Conservation (phyloP, 2,113 vertebrate species). For the Gobiocypris rarus region DNA sequence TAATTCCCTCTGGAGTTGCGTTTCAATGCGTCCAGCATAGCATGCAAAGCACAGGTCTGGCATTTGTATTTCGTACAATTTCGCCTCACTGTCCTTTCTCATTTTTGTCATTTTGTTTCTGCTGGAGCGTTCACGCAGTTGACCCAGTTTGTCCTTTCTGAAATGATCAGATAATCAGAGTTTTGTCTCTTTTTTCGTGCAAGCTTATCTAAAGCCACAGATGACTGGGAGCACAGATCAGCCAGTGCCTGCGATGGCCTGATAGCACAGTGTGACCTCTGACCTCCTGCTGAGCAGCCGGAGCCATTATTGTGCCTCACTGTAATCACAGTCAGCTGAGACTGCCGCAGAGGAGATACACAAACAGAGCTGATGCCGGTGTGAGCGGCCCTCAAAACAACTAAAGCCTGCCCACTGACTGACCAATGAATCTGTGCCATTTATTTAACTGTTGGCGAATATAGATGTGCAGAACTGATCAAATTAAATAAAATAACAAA, state of each 20-base stretch:
- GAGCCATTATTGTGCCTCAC: conserved; percentile 34
- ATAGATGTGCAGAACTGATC: background rate
- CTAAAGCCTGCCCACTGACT: conserved; percentile 11
- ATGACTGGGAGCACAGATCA: conserved; percentile 57
- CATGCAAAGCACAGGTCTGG: background rate
- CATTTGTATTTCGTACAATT: background rate
- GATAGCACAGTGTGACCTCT: conserved; percentile 58
- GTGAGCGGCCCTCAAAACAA: background rate
- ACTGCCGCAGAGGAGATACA: conserved; percentile 17
- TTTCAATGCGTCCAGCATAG: background rate
- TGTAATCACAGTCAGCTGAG: conserved; percentile 45
- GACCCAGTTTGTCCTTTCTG: conserved; percentile 51
- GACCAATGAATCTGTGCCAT: background rate
- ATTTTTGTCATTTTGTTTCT: conserved; percentile 23
- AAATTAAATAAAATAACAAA: background rate
- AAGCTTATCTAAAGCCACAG: conserved; percentile 62
- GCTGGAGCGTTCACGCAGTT: conserved; percentile 20
- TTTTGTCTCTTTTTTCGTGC: conserved; percentile 41
- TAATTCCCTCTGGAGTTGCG: background rate
- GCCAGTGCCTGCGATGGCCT: conserved; percentile 48
- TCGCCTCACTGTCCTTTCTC: conserved; percentile 27
- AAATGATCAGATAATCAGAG: conserved; percentile 57
- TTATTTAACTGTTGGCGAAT: background rate
- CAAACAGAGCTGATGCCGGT: conserved; percentile 13
- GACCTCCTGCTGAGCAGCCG: conserved; percentile 45